These are phyloP conservation scores for Gobio occitaniae DNA, from an alignment of 2,797 vertebrate species.

Conservation along the genomic window DNA sequence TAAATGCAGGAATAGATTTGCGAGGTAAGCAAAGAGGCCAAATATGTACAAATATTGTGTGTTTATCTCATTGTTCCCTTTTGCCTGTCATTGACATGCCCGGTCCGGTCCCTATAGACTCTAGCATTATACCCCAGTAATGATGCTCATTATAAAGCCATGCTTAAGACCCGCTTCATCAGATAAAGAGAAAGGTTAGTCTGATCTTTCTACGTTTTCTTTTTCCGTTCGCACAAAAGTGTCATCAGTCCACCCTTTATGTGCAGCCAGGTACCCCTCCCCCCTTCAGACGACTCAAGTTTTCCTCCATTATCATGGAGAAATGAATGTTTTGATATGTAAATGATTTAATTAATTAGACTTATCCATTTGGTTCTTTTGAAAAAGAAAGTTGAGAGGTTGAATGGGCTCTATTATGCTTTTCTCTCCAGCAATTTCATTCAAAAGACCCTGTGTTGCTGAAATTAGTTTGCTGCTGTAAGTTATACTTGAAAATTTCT, in stretches of 20 bases:
- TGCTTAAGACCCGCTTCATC: constrained; percentile 56
- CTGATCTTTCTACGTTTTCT: constrained; percentile 32
- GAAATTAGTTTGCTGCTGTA: constrained; percentile 41
- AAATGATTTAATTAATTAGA: constrained; percentile 69
- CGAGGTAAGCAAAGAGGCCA: constrained; percentile 1
- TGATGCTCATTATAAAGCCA: constrained; percentile 58
- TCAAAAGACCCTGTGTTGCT: constrained; percentile 47
- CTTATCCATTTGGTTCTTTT: constrained; percentile 51
- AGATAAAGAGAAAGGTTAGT: constrained; percentile 48
- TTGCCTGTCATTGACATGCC: constrained; percentile 39
- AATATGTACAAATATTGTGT: constrained; percentile 19
- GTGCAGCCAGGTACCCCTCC: constrained; percentile 44
- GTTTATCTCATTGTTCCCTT: constrained; percentile 49
- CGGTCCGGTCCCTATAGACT: constrained; percentile 46
- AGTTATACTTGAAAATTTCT: constrained; percentile 33
- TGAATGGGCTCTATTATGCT: constrained; percentile 54
- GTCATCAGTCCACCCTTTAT: constrained; percentile 55
- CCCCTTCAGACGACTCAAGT: constrained; percentile 44
- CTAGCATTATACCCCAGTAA: constrained; percentile 53
- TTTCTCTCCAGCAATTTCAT: constrained; percentile 33
- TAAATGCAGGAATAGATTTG: constrained; percentile 22
- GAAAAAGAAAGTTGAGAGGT: constrained; percentile 48
- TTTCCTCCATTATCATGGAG: constrained; percentile 53
- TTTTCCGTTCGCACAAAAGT: constrained; percentile 33
- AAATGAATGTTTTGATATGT: constrained; percentile 67